Evolutionary conservation across 2,888 invertebrate genomes (phyloP), one percentile per base, ranked within the genome.

Genomic region (Bedellia somnulentella): DNA sequence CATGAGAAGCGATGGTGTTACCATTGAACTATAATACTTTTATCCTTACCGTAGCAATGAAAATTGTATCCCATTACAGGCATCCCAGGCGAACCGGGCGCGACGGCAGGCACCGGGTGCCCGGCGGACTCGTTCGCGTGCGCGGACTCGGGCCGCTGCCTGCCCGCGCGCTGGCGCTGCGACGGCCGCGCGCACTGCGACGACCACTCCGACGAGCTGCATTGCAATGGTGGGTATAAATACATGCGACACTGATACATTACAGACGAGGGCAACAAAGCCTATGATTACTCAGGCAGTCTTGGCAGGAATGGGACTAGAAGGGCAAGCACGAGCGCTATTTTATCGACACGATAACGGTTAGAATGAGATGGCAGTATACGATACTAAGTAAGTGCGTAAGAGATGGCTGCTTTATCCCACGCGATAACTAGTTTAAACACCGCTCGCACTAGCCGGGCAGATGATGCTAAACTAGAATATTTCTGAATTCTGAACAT

Each of bases 151-250:
- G 62, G 46, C 40, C 67, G 79, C 45, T 86, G 86, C 60, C 78
- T 85, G 47, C 81, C 82, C 17, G 52, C 58, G 36, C 70, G 75
- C 38, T 82, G 82, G 80, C 78, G 78, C 42, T 86, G 86, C 58
- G 83, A 85, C 57, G 70, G 68, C 13, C 73, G 77, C 34, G 53
- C 67, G 38, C 83, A 85, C 56, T 86, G 86, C 56, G 62, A 67
- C 9, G 85, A 85, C 57, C 80, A 73, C 29, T 80, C 80, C 38
- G 85, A 85, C 56, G 84, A 85, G 54, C 61, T 63, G 10, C 64
- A 77, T 45, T 85, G 85, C 57, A 49, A 79, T 6, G 18, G 18
- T 18, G 5, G 9, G 18, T 18, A 9, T 18, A 18, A 18, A n/a
- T n/a, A n/a, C n/a, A n/a, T 79, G 44, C 48, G 62, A 52, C 1